Evolutionary conservation across 2,797 vertebrate species (phyloP).

Genomic region (Buceros bicornis): DNA sequence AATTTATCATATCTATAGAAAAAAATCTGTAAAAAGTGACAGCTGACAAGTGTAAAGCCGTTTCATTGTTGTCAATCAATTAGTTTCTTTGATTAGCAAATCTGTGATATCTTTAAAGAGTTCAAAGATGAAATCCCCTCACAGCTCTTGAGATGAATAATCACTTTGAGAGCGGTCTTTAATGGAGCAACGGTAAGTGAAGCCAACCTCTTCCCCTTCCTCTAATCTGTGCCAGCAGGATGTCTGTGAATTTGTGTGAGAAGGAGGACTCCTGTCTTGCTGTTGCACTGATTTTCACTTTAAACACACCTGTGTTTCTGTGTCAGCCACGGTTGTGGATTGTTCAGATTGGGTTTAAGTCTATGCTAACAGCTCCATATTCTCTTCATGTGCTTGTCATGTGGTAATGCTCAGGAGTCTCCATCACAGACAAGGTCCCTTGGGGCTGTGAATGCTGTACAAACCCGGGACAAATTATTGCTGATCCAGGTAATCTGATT

Average conservation of each 20-base stretch:
- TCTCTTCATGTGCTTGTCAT: background rate
- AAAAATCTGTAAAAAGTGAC: background rate
- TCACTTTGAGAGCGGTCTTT: background rate
- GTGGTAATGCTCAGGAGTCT: background rate
- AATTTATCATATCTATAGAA: background rate
- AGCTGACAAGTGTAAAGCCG: background rate
- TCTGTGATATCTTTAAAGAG: background rate
- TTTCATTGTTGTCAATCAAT: background rate
- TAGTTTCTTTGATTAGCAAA: background rate
- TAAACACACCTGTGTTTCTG: background rate
- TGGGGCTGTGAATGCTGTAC: background rate
- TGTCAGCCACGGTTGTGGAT: background rate
- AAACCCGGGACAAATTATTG: background rate
- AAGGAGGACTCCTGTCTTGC: accelerated
- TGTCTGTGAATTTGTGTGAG: background rate
- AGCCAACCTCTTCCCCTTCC: background rate
- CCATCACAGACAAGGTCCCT: background rate
- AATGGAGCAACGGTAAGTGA: background rate
- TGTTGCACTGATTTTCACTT: background rate
- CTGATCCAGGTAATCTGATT: background rate
- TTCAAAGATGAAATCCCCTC: background rate
- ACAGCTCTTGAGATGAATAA: background rate
- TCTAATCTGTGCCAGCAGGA: background rate
- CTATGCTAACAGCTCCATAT: background rate
- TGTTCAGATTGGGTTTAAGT: background rate